These are phyloP conservation scores for Malaclemys terrapin DNA, from an alignment of 2,113 vertebrate species.

Conservation along the genomic window DNA sequence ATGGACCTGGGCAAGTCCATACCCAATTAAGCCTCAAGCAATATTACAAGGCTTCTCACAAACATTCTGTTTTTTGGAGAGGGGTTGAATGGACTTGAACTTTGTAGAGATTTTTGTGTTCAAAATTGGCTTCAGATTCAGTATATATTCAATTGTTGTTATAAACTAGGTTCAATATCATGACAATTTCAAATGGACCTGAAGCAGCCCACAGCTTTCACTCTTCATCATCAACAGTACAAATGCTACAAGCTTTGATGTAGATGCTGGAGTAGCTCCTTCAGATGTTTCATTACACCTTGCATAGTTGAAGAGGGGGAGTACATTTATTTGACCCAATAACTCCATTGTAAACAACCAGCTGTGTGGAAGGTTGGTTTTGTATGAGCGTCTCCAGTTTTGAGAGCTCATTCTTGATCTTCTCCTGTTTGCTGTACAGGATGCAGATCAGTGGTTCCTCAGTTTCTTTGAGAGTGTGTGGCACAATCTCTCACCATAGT, in stretches of 20 bases:
- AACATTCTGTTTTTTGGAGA: neutral
- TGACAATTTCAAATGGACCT: neutral
- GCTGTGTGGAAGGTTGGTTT: neutral
- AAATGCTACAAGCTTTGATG: neutral
- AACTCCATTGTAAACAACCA: neutral
- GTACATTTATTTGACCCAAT: conserved; percentile 21
- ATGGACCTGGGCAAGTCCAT: neutral
- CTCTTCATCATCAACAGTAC: neutral
- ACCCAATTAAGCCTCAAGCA: neutral
- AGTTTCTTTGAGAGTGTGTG: too few relatives aligned
- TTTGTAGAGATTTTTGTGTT: neutral
- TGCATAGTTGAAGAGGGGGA: neutral
- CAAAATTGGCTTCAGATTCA: neutral
- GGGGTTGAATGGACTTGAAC: neutral
- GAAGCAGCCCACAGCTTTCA: neutral
- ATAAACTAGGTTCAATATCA: neutral
- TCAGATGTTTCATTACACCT: accelerated
- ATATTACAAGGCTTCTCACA: neutral
- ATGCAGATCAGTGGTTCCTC: too few relatives aligned
- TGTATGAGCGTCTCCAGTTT: too few relatives aligned
- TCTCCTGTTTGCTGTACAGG: too few relatives aligned
- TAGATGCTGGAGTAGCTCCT: accelerated
- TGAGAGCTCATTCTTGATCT: too few relatives aligned
- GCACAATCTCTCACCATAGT: too few relatives aligned
- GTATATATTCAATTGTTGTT: neutral